phyloP scores from a whole-genome alignment of 2,113 vertebrate species.

The Amia ocellicauda region DNA sequence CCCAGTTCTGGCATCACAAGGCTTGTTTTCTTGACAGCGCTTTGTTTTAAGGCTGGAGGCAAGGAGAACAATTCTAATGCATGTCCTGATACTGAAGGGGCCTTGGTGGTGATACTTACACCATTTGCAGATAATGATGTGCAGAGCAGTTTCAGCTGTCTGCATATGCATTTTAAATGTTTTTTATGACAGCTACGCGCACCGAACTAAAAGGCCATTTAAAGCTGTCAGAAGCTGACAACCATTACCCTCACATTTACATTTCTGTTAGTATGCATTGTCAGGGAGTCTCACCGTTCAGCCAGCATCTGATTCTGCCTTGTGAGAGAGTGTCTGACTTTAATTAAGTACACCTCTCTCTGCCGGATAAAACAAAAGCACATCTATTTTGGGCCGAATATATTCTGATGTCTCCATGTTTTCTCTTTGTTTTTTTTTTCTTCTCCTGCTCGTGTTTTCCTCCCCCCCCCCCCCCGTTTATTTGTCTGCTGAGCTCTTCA shows the following conservation, averaged over 20 bases:
- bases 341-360: constrained; percentile 80
- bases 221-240: constrained; percentile 86
- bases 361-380: constrained; percentile 64
- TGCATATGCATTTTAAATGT: constrained; percentile 82
- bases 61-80: constrained; percentile 61
- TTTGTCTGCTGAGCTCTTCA: constrained; percentile 49
- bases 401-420: constrained; percentile 57
- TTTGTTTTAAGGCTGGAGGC: constrained; percentile 76
- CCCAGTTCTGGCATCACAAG: constrained; percentile 78
- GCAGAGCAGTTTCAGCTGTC: constrained; percentile 82
- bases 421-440: constrained; percentile 25
- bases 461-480: constrained; percentile 38
- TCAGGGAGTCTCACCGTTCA: constrained; percentile 74
- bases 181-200: constrained; percentile 85
- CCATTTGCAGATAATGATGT: constrained; percentile 87
- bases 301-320: constrained; percentile 74
- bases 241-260: constrained; percentile 65
- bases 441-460: not conserved
- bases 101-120: constrained; percentile 75
- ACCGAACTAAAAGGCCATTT: constrained; percentile 88
- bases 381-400: constrained; percentile 71
- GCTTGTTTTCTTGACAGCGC: constrained; percentile 85
- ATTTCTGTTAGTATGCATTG: constrained; percentile 77
- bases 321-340: constrained; percentile 76
- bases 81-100: constrained; percentile 74